Base-by-base conservation (phyloP, 2,113 vertebrate genomes). In the Sigmodon hispidus region DNA sequence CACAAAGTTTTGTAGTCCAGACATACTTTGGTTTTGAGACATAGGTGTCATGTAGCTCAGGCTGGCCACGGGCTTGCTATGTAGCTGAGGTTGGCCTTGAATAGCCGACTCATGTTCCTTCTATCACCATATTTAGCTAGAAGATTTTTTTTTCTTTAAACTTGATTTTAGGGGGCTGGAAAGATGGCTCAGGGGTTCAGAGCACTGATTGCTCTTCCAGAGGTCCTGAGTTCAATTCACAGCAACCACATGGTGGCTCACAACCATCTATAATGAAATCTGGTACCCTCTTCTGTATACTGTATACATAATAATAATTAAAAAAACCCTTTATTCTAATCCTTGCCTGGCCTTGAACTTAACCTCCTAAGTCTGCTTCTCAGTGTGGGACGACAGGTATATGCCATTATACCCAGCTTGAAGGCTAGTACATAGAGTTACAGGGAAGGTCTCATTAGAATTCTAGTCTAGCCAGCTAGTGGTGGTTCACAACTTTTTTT, bases 401-500 rank as follows among this genome's bases (percentile, higher is more conserved):
- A 8, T 10, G 26, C 36, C 57, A 31, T 19, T 6, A 17, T 7
- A 21, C 61, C 59, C 7, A 34, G 63, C 40, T 84, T 21, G 48
- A 48, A 45, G 8, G 4, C 5, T 34, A n/a, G 24, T 0, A 57
- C 12, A 15, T 12, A 43, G 45, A 31, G n/a, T 73, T 11, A 9
- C 48, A 26, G 21, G 15, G 45, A 70, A 19, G 5, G 19, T 7
- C 13, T 63, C 34, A 57, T 21, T 48, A 85, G 65, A 85, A 76
- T 67, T 67, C 63, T 29, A 67, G 63, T 67, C 29, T 67, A 67
- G 31, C 63, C 13, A 31, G 11, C 63, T 65, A 3, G 67, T n/a
- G 16, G 7, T 70, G 67, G 36, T 3, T 0, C 36, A 21, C 36
- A 10, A n/a, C n/a, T n/a, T n/a, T n/a, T n/a, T n/a, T n/a, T n/a